phyloP scores from a whole-genome alignment of 2,888 invertebrate genomes.

The Tanypteryx hageni region DNA sequence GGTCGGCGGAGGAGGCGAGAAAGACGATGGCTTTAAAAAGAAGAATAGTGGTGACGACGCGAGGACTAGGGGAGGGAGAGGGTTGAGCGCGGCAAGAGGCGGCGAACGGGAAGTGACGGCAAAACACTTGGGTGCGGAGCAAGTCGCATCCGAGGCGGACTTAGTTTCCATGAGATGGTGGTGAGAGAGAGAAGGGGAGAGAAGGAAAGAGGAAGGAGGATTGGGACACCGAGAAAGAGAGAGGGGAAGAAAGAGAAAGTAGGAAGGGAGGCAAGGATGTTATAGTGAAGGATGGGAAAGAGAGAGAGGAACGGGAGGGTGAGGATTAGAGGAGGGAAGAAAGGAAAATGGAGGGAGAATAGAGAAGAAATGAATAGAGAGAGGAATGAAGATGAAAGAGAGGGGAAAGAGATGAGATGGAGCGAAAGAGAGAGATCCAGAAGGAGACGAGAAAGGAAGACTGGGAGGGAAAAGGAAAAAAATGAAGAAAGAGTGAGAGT shows the following conservation, averaged over 20 bases:
- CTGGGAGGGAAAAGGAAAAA: background rate
- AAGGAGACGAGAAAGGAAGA: background rate
- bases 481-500: background rate
- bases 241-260: background rate
- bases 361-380: background rate
- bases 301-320: background rate
- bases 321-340: background rate
- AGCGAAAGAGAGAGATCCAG: background rate
- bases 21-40: background rate
- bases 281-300: too few relatives aligned
- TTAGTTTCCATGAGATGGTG: background rate
- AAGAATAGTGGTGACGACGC: background rate
- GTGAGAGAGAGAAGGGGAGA: background rate
- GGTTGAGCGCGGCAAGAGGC: background rate
- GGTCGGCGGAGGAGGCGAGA: background rate
- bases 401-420: background rate
- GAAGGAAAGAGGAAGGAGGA: background rate
- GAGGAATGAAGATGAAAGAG: background rate
- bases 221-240: background rate
- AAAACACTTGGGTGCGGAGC: too few relatives aligned
- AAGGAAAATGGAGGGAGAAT: background rate
- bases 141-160: background rate
- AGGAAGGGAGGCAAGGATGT: too few relatives aligned
- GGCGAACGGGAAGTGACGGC: too few relatives aligned
- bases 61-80: background rate